These are phyloP conservation scores for Ophion ellenae DNA, from an alignment of 2,888 invertebrate genomes.

Conservation along the genomic window DNA sequence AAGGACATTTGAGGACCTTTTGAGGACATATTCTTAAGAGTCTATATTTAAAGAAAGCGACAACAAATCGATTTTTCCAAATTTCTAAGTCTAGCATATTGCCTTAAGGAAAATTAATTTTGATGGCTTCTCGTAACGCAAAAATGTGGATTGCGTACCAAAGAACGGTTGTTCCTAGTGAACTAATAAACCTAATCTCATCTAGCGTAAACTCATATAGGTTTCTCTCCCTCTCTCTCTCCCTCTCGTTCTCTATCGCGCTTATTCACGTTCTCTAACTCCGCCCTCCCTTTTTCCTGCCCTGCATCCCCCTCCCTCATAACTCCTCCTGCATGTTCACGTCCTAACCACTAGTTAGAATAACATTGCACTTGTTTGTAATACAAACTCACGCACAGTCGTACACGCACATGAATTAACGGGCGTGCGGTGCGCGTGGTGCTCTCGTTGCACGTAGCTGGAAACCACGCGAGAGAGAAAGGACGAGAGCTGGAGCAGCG, in stretches of 20 bases:
- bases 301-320: neutral
- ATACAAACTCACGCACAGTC: constrained; percentile 8
- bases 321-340: neutral
- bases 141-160: no score
- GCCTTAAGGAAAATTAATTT: no score
- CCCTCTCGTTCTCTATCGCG: constrained; percentile 1
- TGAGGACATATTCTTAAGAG: no score
- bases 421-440: constrained; percentile 12
- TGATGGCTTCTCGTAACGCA: no score
- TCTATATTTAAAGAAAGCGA: no score
- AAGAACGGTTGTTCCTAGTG: no score
- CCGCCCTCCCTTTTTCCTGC: neutral
- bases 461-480: constrained; percentile 28
- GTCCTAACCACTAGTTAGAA: constrained; percentile 43
- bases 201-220: neutral
- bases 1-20: no score
- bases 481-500: constrained; percentile 37
- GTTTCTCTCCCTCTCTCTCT: constrained; percentile 3
- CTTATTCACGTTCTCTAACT: neutral
- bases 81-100: no score
- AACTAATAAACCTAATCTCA: no score
- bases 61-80: no score
- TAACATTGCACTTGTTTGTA: constrained; percentile 40
- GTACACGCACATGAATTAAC: constrained; percentile 21
- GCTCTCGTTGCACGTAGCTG: constrained; percentile 33